Evolutionary conservation across 1,140 invertebrate genomes (phyloP).

Genomic region (Venturia canescens): DNA sequence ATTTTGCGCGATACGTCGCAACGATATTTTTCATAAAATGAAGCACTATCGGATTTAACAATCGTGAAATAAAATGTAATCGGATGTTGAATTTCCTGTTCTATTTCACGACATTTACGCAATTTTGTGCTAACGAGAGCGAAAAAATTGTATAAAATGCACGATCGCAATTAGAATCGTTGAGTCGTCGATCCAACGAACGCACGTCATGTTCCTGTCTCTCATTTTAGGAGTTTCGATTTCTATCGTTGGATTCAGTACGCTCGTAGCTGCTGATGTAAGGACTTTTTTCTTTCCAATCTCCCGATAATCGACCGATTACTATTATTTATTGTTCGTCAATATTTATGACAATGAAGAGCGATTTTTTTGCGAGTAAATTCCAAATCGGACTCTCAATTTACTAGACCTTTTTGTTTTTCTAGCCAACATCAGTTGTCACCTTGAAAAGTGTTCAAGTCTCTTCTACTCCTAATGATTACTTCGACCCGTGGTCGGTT

Average conservation of each 20-base stretch:
- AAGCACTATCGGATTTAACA: neutral
- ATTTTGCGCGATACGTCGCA: too few relatives aligned
- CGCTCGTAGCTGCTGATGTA: neutral
- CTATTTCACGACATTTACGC: neutral
- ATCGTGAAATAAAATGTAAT: neutral
- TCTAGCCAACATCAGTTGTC: neutral
- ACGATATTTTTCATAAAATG: neutral
- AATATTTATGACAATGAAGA: too few relatives aligned
- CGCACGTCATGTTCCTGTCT: neutral
- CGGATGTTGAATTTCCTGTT: neutral
- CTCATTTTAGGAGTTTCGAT: neutral
- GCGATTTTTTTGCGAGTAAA: too few relatives aligned
- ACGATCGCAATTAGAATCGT: neutral
- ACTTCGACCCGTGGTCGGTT: neutral
- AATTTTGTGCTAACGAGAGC: neutral
- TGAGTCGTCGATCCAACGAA: too few relatives aligned
- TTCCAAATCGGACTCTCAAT: too few relatives aligned
- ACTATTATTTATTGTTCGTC: too few relatives aligned
- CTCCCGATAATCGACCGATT: neutral
- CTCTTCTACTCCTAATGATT: neutral
- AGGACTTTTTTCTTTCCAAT: neutral
- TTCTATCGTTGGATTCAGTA: neutral
- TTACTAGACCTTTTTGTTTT: neutral
- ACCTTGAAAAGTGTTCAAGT: neutral
- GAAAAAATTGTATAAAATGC: conserved; percentile 22